Conservation (phyloP, 2,797 vertebrate genomes). For the Alectoris magna region DNA sequence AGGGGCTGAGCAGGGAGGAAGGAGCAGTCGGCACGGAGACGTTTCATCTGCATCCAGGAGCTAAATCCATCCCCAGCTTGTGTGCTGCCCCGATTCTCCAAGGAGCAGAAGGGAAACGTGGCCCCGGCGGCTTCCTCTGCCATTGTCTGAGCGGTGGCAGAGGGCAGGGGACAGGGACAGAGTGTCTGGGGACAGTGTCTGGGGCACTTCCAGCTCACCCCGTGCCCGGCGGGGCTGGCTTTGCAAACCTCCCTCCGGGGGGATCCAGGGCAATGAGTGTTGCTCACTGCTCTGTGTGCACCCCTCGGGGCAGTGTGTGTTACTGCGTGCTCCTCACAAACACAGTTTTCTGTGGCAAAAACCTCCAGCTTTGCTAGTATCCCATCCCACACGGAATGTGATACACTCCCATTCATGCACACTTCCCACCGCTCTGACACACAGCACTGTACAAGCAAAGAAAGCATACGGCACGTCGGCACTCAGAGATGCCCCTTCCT, state of each 20-base stretch:
- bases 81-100: background rate
- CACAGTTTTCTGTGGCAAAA: constrained; percentile 64
- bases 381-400: constrained; percentile 62
- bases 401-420: constrained; percentile 61
- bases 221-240: background rate
- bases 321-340: constrained; percentile 56
- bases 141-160: constrained; percentile 5
- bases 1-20: constrained; percentile 4
- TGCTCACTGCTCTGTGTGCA: constrained; percentile 12
- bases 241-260: background rate
- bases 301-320: constrained; percentile 25
- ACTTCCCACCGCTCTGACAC: constrained; percentile 46
- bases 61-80: constrained; percentile 55
- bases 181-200: background rate
- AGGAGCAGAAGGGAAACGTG: constrained; percentile 35
- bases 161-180: background rate
- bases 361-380: constrained; percentile 56
- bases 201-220: constrained; percentile 9
- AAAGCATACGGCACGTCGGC: constrained; percentile 7
- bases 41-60: constrained; percentile 62
- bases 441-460: constrained; percentile 26
- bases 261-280: constrained; percentile 26
- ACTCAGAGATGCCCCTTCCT: background rate
- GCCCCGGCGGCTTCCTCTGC: constrained; percentile 28
- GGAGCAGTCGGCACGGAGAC: background rate